Base-by-base conservation (phyloP, 2,797 vertebrate species). In the Microctenopoma stevenorrisi region DNA sequence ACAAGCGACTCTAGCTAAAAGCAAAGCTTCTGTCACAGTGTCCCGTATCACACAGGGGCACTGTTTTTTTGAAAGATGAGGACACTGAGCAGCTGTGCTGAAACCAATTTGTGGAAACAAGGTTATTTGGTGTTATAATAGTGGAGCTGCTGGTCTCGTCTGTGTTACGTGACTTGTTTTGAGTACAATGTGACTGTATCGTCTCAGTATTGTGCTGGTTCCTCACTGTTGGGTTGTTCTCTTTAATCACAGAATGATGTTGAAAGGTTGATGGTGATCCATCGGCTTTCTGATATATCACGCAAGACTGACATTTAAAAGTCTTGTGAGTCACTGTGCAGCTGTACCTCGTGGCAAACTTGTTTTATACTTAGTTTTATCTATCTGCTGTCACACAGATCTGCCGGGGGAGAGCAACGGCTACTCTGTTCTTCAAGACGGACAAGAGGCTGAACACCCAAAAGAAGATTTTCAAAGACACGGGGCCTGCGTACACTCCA, bases 401-500 rank as follows among this genome's bases (percentile, higher is more conserved):
- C 40, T 58, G 5, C 88, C 84, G 61, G 88, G 22, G 22, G 90
- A 91, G 57, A 85, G 67, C 51, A 93, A 93, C n/a, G 90, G 90
- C 76, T 94, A 92, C 83, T 72, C 74, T 35, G 77, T 70, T 14
- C 89, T 94, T 10, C 72, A 78, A 28, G 90, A 92, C 11, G 88
- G 77, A 33, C 63, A 42, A 30, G 87, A 91, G 42, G 9, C 68
- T 3, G 83, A 86, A 59, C 51, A 64, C 30, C 54, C 44, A 18
- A 68, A 76, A 52, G 76, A 12, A 79, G 65, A 60, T 18, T 14
- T 62, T 72, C 38, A 57, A 55, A 60, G 51, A 53, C 63, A 58
- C 2, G 87, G 91, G 72, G 92, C 85, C 82, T 98, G 95, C 43
- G 92, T 96, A 86, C 97, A 99, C 88, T 99, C 97, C 86, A 98